phyloP scores from a whole-genome alignment of 1,140 invertebrate genomes.

The Dryas iulia region DNA sequence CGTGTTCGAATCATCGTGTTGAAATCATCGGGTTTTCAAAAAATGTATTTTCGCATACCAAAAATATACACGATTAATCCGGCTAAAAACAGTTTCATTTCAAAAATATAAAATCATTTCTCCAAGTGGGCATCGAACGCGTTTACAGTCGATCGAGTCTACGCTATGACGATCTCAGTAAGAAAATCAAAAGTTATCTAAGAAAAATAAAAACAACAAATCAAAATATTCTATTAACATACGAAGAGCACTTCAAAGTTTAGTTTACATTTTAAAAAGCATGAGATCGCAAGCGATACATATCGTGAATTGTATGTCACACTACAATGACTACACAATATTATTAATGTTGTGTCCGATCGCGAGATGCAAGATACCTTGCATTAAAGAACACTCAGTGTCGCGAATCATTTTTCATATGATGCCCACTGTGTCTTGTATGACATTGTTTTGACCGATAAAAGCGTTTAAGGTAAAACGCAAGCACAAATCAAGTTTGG shows the following conservation, averaged over 20 bases:
- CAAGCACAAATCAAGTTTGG: not conserved
- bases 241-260: not conserved
- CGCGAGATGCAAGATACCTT: constrained; percentile 61
- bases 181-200: too few species aligned
- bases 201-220: not conserved
- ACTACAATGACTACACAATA: constrained; percentile 62
- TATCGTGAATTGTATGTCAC: constrained; percentile 38
- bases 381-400: constrained; percentile 66
- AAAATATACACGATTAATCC: too few species aligned
- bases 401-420: constrained; percentile 71
- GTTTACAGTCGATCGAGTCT: too few species aligned
- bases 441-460: constrained; percentile 66
- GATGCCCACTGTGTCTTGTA: constrained; percentile 40
- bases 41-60: too few species aligned
- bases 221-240: not conserved
- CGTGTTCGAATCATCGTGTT: too few species aligned
- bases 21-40: too few species aligned
- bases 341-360: constrained; percentile 76
- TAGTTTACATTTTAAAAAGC: constrained; percentile 1
- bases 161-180: too few species aligned
- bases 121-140: too few species aligned
- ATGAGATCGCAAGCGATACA: constrained; percentile 19
- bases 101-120: too few species aligned
- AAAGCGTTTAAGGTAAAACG: constrained; percentile 38
- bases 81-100: too few species aligned